Base-by-base conservation (phyloP, 2,888 invertebrate species). In the Monoplex corrugatus region DNA sequence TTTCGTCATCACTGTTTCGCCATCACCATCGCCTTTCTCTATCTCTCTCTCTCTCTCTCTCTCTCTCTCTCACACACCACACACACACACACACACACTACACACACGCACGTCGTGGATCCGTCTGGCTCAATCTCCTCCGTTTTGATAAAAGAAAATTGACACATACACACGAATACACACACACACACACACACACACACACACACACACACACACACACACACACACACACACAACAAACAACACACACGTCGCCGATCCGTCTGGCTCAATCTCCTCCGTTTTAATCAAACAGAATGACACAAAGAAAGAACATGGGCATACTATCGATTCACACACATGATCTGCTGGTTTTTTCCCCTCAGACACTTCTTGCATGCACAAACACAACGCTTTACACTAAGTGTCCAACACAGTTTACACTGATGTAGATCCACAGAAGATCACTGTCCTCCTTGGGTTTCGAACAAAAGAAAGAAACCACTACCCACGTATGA, bases 141-240 rank as follows among this genome's bases (percentile, higher is more conserved):
- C 68, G 23, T 28, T 28, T 28, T 28, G 19, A 50, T 13, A 50
- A 8, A 13, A 50, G 19, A 8, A 50, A 50, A 19, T 50, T 13
- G 28, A 5, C 10, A 68, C 5, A 5, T 32, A 32, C 32, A 32
- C 35, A 72, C 35, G 1, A 32, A n/a, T 35, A 72, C n/a, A 32
- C 35, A 19, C 75, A 8, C 35, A 10, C 72, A 8, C 75, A 0
- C 75, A 32, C 35, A 0, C 68, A 68, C 68, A n/a, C 68, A 13
- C 68, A 2, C 68, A 13, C 1, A 2, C 75, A 19, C 75, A 35
- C 38, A 19, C 75, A 35, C 35, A 19, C 75, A 35, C 72, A 35
- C 72, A 23, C 75, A 75, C 35, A 38, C 75, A 38, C 38, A 38
- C 75, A 75, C 75, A 75, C 72, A 35, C 75, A 75, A n/a, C n/a